Evolutionary conservation across 2,888 invertebrate species (phyloP).

Genomic region (Bugulina stolonifera): DNA sequence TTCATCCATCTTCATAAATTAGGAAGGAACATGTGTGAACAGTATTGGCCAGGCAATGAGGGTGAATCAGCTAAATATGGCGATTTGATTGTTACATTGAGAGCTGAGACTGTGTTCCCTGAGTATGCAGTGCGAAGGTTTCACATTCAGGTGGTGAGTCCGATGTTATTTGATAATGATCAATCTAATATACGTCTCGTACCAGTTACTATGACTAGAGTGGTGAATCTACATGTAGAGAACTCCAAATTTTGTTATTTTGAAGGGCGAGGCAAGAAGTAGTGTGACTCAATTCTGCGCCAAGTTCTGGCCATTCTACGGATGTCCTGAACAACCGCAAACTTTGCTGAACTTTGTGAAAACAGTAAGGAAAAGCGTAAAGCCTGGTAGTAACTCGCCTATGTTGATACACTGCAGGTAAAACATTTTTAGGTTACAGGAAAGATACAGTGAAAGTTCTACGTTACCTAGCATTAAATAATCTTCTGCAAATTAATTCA

Average conservation of each 20-base stretch:
- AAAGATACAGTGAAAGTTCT: too few relatives aligned
- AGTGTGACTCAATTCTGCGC: slow-evolving; percentile 64
- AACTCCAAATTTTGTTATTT: too few relatives aligned
- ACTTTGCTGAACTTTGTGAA: slow-evolving; percentile 63
- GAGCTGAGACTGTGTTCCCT: slow-evolving; percentile 52
- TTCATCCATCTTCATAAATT: too few relatives aligned
- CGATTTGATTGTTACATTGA: slow-evolving; percentile 58
- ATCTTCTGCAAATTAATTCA: too few relatives aligned
- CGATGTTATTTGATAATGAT: too few relatives aligned
- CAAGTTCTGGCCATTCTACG: slow-evolving; percentile 70
- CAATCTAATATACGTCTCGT: too few relatives aligned
- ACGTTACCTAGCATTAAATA: too few relatives aligned
- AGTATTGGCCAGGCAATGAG: slow-evolving; percentile 63
- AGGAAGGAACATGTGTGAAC: slow-evolving; percentile 61
- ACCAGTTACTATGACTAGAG: too few relatives aligned
- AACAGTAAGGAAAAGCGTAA: slow-evolving; percentile 58
- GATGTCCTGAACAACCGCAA: slow-evolving; percentile 62
- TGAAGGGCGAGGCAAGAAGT: slow-evolving; percentile 52
- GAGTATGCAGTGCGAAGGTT: slow-evolving; percentile 63
- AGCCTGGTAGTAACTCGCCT: slow-evolving; percentile 44
- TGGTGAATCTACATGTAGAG: too few relatives aligned
- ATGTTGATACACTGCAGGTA: slow-evolving; percentile 26
- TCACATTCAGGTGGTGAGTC: slow-evolving; percentile 58
- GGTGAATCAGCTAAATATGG: slow-evolving; percentile 60
- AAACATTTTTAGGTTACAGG: too few relatives aligned